These are phyloP conservation scores for Fistularia tabacaria DNA, from an alignment of 2,797 vertebrate genomes.

Conservation along the genomic window DNA sequence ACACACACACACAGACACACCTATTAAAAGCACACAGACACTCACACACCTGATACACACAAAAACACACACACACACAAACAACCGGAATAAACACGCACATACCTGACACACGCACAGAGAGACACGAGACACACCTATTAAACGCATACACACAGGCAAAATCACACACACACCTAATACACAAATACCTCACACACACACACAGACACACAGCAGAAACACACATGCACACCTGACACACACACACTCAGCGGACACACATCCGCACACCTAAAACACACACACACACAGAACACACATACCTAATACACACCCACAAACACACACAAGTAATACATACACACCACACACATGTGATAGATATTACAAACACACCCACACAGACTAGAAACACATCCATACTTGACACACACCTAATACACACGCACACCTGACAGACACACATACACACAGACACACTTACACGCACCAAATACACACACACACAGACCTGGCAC, in stretches of 20 bases:
- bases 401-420: too few relatives aligned
- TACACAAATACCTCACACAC: neutral
- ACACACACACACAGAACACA: neutral
- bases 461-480: neutral
- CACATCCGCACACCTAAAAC: too few relatives aligned
- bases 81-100: too few relatives aligned
- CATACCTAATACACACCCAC: neutral
- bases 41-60: neutral
- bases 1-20: neutral
- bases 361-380: too few relatives aligned
- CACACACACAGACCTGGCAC: neutral
- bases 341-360: neutral
- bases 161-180: slow-evolving; percentile 3
- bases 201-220: neutral
- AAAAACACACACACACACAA: neutral
- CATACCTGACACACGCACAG: neutral
- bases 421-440: neutral
- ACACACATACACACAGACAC: too few relatives aligned
- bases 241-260: neutral
- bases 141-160: too few relatives aligned
- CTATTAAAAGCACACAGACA: neutral
- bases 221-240: neutral
- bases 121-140: neutral
- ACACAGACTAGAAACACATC: too few relatives aligned
- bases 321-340: too few relatives aligned